phyloP scores from a whole-genome alignment of 2,888 invertebrate genomes.

The Pseudococcus jackbeardsleyi region DNA sequence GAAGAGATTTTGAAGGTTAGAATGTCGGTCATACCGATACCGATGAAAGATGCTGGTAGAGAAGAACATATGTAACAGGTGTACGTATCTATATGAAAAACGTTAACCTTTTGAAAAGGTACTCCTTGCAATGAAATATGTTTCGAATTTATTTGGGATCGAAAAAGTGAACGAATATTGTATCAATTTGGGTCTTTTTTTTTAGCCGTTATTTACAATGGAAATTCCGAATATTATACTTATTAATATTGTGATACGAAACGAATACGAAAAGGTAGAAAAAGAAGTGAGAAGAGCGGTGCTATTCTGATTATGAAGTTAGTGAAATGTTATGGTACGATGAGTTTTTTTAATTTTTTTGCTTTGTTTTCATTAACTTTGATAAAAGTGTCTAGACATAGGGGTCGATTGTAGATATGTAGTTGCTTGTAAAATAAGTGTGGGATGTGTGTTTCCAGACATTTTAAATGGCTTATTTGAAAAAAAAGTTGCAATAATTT shows the following conservation, averaged over 20 bases:
- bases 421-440: no score
- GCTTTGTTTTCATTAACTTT: not conserved
- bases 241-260: not conserved
- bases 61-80: not conserved
- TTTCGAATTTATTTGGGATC: not conserved
- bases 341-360: not conserved
- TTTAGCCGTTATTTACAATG: no score
- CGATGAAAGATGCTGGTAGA: conserved; percentile 43
- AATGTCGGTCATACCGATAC: conserved; percentile 12
- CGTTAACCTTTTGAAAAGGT: no score
- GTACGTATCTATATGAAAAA: not conserved
- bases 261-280: not conserved
- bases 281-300: not conserved
- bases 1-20: conserved; percentile 40
- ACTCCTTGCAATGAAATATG: no score
- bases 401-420: not conserved
- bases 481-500: no score
- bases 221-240: not conserved
- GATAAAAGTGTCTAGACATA: not conserved
- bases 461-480: no score
- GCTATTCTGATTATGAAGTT: not conserved
- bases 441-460: no score
- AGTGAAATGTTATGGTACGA: not conserved
- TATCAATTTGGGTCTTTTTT: no score
- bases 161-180: not conserved